Base-by-base conservation (phyloP, 2,113 vertebrate genomes). In the Peromyscus maniculatus region DNA sequence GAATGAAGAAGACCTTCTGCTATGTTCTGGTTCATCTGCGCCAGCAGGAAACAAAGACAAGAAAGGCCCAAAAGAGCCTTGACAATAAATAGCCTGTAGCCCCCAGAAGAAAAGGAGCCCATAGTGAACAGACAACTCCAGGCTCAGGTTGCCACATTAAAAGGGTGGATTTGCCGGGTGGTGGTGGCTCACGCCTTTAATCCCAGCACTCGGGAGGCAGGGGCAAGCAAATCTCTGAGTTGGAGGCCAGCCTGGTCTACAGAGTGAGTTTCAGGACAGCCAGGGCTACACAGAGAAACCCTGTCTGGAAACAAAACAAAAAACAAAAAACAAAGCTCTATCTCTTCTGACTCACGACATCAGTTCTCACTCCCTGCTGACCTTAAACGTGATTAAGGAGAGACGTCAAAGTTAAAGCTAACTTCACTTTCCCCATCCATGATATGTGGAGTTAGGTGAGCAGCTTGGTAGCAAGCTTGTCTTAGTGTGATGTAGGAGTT, bases 381-480 rank as follows among this genome's bases (percentile, higher is more conserved):
- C 12, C 17, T 59, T 87, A 43, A 67, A 87, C 49, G 31, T 28
- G 36, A 77, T 57, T 49, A 72, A 78, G 69, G 26, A 92, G 69
- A 87, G n/a, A 62, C 74, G 33, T 57, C 28, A 36, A 83, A 6
- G 17, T 86, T 59, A 93, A 59, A 52, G n/a, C 21, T 33, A 11
- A 49, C 24, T 62, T 72, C 52, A 46, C 3, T 28, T 66, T 66
- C 82, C 77, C 26, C 52, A 43, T 91, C 62, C 10, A 0, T 62
- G 1, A 1, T 5, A 4, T 6, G 5, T n/a, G 64, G 15, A 49
- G 24, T 5, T 43, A 17, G 67, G 43, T 3, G 7, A 71, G 26
- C 28, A 5, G 17, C 66, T 43, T 5, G 7, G 17, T 21, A 36
- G 17, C 7, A 43, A 83, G 17, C 12, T 5, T 33, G 31, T 22